A percentile compares a stretch with the other conserved stretches of the same genome.
Evolutionary conservation across 2,797 vertebrate genomes (phyloP).

Genomic region (Muscicapa striata): DNA sequence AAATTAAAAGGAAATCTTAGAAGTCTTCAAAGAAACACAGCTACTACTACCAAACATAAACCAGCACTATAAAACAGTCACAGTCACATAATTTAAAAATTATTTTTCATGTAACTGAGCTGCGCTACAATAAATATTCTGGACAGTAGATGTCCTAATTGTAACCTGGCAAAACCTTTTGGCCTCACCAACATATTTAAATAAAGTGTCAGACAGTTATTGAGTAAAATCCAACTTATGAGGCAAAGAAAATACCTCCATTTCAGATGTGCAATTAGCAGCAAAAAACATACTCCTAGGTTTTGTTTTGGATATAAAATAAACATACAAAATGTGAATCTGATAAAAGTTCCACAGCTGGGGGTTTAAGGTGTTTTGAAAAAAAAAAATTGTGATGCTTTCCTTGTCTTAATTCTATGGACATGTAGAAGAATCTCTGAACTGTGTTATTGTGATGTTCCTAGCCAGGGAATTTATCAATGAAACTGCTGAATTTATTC

Average conservation of each 20-base stretch:
- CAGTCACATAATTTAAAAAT: constrained; percentile 4
- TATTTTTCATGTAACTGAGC: constrained; percentile 16
- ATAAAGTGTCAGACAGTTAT: not conserved
- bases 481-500: not conserved
- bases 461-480: not conserved
- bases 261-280: not conserved
- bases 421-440: not conserved
- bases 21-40: constrained; percentile 44
- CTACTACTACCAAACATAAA: constrained; percentile 20
- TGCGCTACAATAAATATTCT: constrained; percentile 43
- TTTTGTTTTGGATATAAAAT: not conserved
- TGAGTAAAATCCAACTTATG: not conserved
- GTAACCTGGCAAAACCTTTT: constrained; percentile 6
- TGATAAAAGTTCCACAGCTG: not conserved
- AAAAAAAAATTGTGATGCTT: not conserved
- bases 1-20: constrained; percentile 23
- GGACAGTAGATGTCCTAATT: constrained; percentile 20
- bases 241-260: not conserved
- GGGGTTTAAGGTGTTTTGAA: fast-evolving
- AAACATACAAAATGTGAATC: not conserved
- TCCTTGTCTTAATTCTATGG: not conserved
- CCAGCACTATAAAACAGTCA: constrained; percentile 33
- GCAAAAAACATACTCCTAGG: not conserved
- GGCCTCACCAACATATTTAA: not conserved
- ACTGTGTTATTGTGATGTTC: not conserved